These are phyloP conservation scores for Myotis lucifugus DNA, from an alignment of 2,113 vertebrate species.

Conservation along the genomic window DNA sequence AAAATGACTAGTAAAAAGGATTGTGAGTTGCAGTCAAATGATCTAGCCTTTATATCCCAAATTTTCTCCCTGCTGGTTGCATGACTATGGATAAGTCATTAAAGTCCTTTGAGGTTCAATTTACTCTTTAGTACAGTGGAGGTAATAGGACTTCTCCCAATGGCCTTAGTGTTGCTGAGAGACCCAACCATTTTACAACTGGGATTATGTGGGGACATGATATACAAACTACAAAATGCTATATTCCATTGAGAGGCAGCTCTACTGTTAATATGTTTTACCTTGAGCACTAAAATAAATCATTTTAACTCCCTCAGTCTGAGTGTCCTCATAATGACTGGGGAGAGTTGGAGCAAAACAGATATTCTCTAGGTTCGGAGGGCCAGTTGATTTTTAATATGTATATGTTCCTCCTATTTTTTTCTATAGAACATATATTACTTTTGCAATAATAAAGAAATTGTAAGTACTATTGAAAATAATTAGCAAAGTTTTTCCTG, in stretches of 20 bases:
- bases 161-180: neutral
- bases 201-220: neutral
- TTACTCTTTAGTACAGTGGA: neutral
- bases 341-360: neutral
- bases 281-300: neutral
- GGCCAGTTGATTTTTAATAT: neutral
- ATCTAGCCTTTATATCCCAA: neutral
- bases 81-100: neutral
- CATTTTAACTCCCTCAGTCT: neutral
- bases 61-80: neutral
- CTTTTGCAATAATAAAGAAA: constrained; percentile 48
- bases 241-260: neutral
- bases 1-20: neutral
- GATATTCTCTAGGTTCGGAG: neutral
- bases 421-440: neutral
- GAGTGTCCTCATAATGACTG: neutral
- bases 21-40: too few species aligned
- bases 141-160: neutral
- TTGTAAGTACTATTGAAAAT: constrained; percentile 6
- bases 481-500: constrained; percentile 24
- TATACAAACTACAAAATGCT: neutral
- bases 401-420: neutral
- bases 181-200: neutral
- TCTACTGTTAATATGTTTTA: neutral
- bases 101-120: neutral